Conservation (phyloP, 2,888 invertebrate species). For the Muscina levida region DNA sequence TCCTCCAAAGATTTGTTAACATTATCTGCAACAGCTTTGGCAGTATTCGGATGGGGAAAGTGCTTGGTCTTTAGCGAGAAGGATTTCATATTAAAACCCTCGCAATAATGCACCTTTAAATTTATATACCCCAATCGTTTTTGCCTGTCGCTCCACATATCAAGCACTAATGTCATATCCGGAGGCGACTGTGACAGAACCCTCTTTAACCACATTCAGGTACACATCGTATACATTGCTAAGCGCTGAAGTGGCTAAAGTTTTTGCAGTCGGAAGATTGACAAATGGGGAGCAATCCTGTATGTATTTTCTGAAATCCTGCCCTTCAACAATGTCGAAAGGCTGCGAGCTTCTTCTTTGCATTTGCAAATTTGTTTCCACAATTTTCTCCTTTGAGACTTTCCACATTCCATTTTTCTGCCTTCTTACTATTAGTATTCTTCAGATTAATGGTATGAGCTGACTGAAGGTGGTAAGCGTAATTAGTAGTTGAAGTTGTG, state of each 20-base stretch:
- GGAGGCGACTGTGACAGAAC: background rate
- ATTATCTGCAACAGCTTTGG: background rate
- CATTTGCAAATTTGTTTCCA: background rate
- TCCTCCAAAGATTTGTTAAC: background rate
- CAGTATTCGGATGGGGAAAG: background rate
- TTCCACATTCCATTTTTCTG: background rate
- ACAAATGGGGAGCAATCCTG: background rate
- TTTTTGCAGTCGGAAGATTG: background rate
- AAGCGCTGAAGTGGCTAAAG: background rate
- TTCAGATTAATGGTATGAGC: background rate
- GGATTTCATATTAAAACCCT: background rate
- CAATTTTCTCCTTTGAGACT: background rate
- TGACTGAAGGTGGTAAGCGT: background rate
- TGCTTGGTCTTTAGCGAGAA: background rate
- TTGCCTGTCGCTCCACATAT: slow-evolving; percentile 3
- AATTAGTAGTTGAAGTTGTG: background rate
- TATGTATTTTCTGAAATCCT: background rate
- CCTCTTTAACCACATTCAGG: background rate
- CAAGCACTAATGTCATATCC: background rate
- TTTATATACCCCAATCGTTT: background rate
- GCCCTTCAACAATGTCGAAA: background rate
- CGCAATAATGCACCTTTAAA: background rate
- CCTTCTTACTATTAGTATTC: background rate
- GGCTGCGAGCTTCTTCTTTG: background rate
- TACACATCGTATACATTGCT: background rate